Conservation (phyloP, 2,113 vertebrate genomes). For the Irena cyanogastra region DNA sequence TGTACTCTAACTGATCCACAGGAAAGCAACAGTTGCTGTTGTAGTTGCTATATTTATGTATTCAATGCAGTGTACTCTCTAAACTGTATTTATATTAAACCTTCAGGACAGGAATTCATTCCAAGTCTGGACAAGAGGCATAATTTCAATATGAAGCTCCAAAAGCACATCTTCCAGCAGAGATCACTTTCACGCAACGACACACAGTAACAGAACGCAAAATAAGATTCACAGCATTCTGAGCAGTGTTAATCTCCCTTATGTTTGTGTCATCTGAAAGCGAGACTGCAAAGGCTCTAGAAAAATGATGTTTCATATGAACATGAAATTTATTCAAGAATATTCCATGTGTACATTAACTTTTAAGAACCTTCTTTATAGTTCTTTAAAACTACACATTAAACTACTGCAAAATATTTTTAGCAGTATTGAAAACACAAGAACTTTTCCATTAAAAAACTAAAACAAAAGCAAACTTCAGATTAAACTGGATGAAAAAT, state of each 20-base stretch:
- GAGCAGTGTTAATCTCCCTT: not conserved
- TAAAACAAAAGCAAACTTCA: not conserved
- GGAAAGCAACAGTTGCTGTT: not conserved
- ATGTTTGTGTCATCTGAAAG: not conserved
- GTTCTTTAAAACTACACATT: not conserved
- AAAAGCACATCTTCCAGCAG: not conserved
- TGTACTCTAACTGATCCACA: not conserved
- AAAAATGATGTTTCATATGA: not conserved
- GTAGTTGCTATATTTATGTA: not conserved
- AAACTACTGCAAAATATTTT: not conserved
- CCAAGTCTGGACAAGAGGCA: not conserved
- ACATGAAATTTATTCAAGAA: not conserved
- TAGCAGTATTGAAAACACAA: not conserved
- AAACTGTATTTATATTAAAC: not conserved
- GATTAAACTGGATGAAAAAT: not conserved
- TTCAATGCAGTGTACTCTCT: not conserved
- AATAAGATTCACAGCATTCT: not conserved
- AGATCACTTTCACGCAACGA: not conserved
- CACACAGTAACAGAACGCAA: not conserved
- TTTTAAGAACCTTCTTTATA: not conserved
- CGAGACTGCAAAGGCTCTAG: not conserved
- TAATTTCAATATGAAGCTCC: not conserved
- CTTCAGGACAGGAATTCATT: not conserved
- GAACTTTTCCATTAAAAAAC: not conserved
- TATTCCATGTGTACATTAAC: not conserved